Percentiles rank a stretch among this genome's conserved stretches.
These are phyloP conservation scores for Chalcis sispes DNA, from an alignment of 2,888 invertebrate species.

Conservation along the genomic window DNA sequence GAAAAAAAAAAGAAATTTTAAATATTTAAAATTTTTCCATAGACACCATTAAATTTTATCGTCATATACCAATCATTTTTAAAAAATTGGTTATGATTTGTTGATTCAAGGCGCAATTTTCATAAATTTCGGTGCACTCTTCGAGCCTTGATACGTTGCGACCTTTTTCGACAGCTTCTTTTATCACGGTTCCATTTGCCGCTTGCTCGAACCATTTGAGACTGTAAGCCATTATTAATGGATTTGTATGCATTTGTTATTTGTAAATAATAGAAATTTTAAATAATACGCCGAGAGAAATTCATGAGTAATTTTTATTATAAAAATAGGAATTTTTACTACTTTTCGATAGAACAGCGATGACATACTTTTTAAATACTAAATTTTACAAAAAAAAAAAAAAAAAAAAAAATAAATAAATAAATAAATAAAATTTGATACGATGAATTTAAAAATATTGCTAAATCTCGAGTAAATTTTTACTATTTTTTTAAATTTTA, in stretches of 20 bases:
- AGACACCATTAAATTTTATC: background rate
- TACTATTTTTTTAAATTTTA: too few species aligned
- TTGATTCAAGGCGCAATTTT: slow-evolving; percentile 72
- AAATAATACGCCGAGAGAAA: too few species aligned
- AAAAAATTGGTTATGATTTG: slow-evolving; percentile 64
- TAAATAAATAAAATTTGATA: too few species aligned
- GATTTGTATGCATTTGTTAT: background rate
- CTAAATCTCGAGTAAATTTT: too few species aligned
- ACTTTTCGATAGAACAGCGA: too few species aligned
- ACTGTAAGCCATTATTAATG: slow-evolving; percentile 63
- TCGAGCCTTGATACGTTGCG: slow-evolving; percentile 67
- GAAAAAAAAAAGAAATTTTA: background rate
- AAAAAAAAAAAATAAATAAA: too few species aligned
- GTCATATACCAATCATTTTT: slow-evolving; percentile 59
- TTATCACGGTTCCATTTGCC: slow-evolving; percentile 77
- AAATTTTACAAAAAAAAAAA: too few species aligned
- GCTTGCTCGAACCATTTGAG: slow-evolving; percentile 76
- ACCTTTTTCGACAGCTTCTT: slow-evolving; percentile 77
- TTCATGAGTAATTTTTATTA: background rate
- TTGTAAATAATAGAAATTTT: background rate
- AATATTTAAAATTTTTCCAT: background rate
- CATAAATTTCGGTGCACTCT: slow-evolving; percentile 75
- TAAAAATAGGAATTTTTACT: too few species aligned
- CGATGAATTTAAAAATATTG: too few species aligned
- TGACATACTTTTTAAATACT: too few species aligned